Base-by-base conservation (phyloP, 64 coral and sea anemone genomes). In the Pocillopora damicornis region DNA sequence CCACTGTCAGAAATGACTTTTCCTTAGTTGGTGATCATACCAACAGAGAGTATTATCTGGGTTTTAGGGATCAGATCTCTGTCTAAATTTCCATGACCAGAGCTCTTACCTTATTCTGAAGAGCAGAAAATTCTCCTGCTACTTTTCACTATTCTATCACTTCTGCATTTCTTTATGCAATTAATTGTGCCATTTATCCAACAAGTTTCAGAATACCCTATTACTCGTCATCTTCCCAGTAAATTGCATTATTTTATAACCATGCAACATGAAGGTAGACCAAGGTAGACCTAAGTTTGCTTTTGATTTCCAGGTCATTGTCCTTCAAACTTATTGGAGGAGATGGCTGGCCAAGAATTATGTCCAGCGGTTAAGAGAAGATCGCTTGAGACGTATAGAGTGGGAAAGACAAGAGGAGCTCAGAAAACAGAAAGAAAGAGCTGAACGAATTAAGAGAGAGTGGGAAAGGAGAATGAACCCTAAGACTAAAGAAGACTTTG, bases 381-480 rank as follows among this genome's bases (percentile, higher is more conserved):
- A 95, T 77, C 91, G 89, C 75, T 35, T 75, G 12, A n/a, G 74
- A 20, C 88, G 77, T 22, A 77, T 73, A 26, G 90, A 92, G 75
- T 98, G 96, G 96, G 93, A 98, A 26, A 90, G 93, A 93, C 71
- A 98, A 85, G 96, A 93, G 64, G 90, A 93, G 69, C 76, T 95
- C 13, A 98, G 82, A 57, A 95, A 94, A 86, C 90, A 93, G 85
- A 89, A 60, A 83, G 93, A 95, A 80, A 98, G 89, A 81, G 96
- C 93, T 78, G 96, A 98, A 73, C 88, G 93, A 58, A 88, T 98
- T 56, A 92, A 83, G 36, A 83, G 62, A 78, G 93, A 98, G 88
- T 98, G 96, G 96, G 96, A 93, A n/a, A 92, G 96, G 88, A 95
- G 96, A 59, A 22, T 98, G 36, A 95, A 98, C 58, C 96, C 96